Conservation (phyloP, 2,888 invertebrate genomes). For the Lysandra bellargus region DNA sequence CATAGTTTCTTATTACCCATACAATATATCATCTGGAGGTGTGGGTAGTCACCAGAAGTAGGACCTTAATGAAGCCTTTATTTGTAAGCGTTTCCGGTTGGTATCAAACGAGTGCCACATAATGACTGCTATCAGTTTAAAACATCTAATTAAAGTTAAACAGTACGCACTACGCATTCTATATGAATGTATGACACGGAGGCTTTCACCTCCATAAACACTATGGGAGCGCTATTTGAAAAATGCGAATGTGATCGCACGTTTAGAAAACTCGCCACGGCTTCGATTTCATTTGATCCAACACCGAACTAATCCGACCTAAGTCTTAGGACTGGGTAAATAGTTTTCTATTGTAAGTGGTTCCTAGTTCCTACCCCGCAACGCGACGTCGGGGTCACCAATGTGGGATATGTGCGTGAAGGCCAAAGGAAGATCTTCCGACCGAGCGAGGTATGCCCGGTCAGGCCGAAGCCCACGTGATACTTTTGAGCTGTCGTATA, state of each 20-base stretch:
- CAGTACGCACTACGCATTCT: constrained; percentile 32
- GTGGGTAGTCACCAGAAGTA: constrained; percentile 18
- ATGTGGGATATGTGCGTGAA: too few species aligned
- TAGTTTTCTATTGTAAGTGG: neutral
- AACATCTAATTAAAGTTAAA: constrained; percentile 30
- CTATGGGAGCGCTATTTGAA: constrained; percentile 27
- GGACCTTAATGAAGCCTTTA: constrained; percentile 8
- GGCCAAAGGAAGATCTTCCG: too few species aligned
- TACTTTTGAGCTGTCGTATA: too few species aligned
- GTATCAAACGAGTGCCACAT: neutral
- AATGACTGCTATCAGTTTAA: constrained; percentile 23
- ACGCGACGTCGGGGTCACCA: too few species aligned
- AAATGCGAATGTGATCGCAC: constrained; percentile 18
- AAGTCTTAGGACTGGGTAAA: neutral
- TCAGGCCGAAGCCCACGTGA: too few species aligned
- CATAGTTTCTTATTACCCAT: neutral
- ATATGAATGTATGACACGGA: constrained; percentile 34
- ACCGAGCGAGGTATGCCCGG: too few species aligned
- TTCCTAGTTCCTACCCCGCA: too few species aligned
- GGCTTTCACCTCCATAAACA: constrained; percentile 37
- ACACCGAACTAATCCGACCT: constrained; percentile 6
- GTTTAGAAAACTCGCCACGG: constrained; percentile 13
- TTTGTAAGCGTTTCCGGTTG: constrained; percentile 26
- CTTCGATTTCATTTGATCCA: constrained; percentile 18
- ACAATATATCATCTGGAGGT: neutral